Base-by-base conservation (phyloP, 2,888 invertebrate genomes). In the Lasius fuliginosus region DNA sequence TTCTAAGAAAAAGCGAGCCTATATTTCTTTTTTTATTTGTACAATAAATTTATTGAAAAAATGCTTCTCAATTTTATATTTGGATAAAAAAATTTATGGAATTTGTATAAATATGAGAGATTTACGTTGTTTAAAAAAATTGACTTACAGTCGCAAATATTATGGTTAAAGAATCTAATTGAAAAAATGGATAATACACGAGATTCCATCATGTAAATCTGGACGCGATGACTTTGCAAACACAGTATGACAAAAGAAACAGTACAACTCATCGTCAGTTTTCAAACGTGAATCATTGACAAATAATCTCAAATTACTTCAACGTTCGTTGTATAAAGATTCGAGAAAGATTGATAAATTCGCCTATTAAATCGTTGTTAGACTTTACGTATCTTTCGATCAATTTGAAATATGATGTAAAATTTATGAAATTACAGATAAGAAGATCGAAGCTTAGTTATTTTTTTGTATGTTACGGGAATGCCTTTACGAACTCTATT, bases 401-500 rank as follows among this genome's bases (percentile, higher is more conserved):
- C 4, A 23, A 58, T 58, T 27, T 23, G 3, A 8, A 56, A 56
- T 11, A 23, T 56, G n/a, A 4, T 30, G 2, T 62, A 62, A 62
- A 62, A 62, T 62, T 62, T 9, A 33, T 33, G 3, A 62, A 30
- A 33, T 33, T 58, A 8, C 23, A 3, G 3, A 3, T 5, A 11
- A 23, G 4, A 23, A 58, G 11, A 18, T 6, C 9, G n/a, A 9
- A 56, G 8, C 12, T 23, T 5, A 4, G 5, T 23, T 23, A 56
- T 23, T n/a, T 58, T 58, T 23, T 27, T 58, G 5, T 11, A 9
- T 11, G 8, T 23, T n/a, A 23, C 12, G 12, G 12, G 40, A 46
- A 69, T 49, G 23, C 30, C 40, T 46, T 23, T 11, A 15, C 75
- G 53, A 58, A 11, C 23, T 60, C 60, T 60, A 81, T 68, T 62